Base-by-base conservation (phyloP, 2,888 invertebrate genomes). In the Dolichopus griseipennis region DNA sequence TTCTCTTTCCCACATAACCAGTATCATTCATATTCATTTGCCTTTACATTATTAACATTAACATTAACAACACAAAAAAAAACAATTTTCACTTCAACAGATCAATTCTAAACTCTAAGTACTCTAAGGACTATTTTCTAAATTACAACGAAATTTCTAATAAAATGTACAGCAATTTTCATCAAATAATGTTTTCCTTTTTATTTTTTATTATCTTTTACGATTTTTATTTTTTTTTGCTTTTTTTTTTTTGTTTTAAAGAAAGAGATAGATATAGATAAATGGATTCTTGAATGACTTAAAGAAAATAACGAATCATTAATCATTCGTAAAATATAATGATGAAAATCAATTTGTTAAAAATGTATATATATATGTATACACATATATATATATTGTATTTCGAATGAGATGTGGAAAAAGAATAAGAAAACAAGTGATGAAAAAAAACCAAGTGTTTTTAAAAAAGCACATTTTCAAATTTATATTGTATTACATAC, bases 181-280 rank as follows among this genome's bases (percentile, higher is more conserved):
- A 52, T 52, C 52, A 52, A 52, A 52, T 52, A 52, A 52, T 52
- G 52, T 6, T 6, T 41, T 41, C 9, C 41, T 41, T 41, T 15
- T 15, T n/a, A n/a, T n/a, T n/a, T n/a, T n/a, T n/a, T n/a, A n/a
- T n/a, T n/a, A n/a, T n/a, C n/a, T n/a, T n/a, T n/a, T n/a, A n/a
- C n/a, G n/a, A 15, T 41, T 41, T 41, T 41, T 12, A 41, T 41
- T 41, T 41, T 41, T 7, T 27, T 27, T 27, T 27, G 27, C 3
- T 2, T 27, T 2, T 27, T 27, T 27, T 37, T 52, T 52, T 52
- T 52, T 1, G 12, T 18, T 52, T 18, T 18, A 12, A 18, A 6
- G 52, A 52, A 52, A 52, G 52, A 52, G 52, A 52, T 52, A 52
- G 52, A 52, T 52, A 52, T 52, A 52, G 52, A 52, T 27, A 27